Evolutionary conservation across 2,113 vertebrate species (phyloP).

Genomic region (Aythya baeri): DNA sequence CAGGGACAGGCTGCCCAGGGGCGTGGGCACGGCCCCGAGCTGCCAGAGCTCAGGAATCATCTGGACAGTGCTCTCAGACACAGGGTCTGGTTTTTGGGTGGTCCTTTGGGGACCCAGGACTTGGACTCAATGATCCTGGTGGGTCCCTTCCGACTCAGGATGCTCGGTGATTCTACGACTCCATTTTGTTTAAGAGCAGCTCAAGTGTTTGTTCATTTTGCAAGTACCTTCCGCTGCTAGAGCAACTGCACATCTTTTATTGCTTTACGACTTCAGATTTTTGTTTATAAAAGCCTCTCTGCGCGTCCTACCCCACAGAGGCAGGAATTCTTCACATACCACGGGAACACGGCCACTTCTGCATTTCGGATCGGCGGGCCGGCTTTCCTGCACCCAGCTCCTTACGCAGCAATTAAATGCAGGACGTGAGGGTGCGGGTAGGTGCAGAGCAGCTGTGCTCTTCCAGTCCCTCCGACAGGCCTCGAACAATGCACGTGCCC

Average conservation of each 20-base stretch:
- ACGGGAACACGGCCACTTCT: background rate
- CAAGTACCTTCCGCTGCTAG: background rate
- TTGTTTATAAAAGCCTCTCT: background rate
- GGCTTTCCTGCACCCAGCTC: background rate
- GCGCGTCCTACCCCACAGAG: background rate
- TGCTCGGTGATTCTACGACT: too few relatives aligned
- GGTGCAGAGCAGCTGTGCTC: background rate
- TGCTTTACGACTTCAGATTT: background rate
- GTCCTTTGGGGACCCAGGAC: too few relatives aligned
- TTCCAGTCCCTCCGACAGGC: background rate
- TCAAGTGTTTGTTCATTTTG: background rate
- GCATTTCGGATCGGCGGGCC: fast-evolving
- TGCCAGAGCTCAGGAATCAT: too few relatives aligned
- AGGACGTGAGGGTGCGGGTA: background rate
- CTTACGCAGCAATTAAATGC: fast-evolving
- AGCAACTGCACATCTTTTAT: background rate
- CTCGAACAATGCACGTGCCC: background rate
- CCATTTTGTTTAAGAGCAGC: background rate
- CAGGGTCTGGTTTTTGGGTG: too few relatives aligned
- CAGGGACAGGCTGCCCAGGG: too few relatives aligned
- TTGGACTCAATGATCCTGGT: too few relatives aligned
- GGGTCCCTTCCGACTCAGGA: too few relatives aligned
- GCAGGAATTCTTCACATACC: background rate
- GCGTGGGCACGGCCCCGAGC: too few relatives aligned
- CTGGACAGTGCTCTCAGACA: too few relatives aligned